phyloP scores from a whole-genome alignment of 2,113 vertebrate species.

The Numida meleagris region DNA sequence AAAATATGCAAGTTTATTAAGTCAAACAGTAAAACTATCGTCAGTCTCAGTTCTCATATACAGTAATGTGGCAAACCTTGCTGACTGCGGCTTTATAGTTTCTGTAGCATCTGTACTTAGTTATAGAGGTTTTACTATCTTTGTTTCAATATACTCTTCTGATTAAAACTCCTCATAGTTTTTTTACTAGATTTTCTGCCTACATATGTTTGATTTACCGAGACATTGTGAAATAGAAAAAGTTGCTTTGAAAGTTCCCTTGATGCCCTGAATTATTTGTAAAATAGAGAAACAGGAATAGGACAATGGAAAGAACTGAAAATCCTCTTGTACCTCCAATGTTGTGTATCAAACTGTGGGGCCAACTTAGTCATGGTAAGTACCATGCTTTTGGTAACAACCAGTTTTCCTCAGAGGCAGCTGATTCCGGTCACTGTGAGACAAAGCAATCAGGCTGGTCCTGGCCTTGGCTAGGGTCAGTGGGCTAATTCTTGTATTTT shows the following conservation, averaged over 20 bases:
- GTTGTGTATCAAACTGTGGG: not conserved
- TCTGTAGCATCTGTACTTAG: slow-evolving; percentile 76
- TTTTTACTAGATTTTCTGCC: slow-evolving; percentile 72
- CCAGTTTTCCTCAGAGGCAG: not conserved
- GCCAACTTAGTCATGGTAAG: not conserved
- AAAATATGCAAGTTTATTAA: slow-evolving; percentile 75
- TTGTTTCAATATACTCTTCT: slow-evolving; percentile 77
- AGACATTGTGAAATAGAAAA: slow-evolving; percentile 47
- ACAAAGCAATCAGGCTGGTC: not conserved
- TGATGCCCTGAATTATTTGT: slow-evolving; percentile 9
- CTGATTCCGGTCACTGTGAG: not conserved
- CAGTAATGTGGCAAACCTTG: slow-evolving; percentile 16
- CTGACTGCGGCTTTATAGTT: slow-evolving; percentile 65
- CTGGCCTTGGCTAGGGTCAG: not conserved
- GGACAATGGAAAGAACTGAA: not conserved
- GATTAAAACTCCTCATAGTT: slow-evolving; percentile 75
- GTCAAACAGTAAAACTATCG: slow-evolving; percentile 67
- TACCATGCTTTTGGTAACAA: not conserved
- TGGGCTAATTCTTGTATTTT: not conserved
- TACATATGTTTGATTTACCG: slow-evolving; percentile 67
- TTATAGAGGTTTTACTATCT: slow-evolving; percentile 79
- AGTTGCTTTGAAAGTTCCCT: slow-evolving; percentile 65
- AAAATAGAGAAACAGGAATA: not conserved
- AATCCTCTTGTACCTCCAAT: not conserved
- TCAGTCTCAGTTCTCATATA: slow-evolving; percentile 20